These are phyloP conservation scores for Hemichromis elongatus DNA, from an alignment of 2,113 vertebrate species.

Conservation along the genomic window DNA sequence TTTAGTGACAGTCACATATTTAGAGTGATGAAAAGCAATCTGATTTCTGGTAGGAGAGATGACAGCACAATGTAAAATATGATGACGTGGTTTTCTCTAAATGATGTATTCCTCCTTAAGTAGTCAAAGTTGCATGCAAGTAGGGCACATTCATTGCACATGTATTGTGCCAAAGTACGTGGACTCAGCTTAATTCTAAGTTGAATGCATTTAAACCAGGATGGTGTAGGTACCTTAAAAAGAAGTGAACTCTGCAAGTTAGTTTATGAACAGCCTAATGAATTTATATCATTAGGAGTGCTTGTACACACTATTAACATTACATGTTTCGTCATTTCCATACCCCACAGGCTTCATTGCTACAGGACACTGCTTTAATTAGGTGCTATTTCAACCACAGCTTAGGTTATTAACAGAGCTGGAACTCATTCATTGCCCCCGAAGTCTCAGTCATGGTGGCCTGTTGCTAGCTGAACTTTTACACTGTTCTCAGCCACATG, in stretches of 20 bases:
- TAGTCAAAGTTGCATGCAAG: background rate
- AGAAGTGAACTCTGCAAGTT: background rate
- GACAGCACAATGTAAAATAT: background rate
- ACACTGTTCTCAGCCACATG: background rate
- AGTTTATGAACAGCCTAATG: background rate
- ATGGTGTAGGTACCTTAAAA: background rate
- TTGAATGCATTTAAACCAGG: background rate
- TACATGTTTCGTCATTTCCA: background rate
- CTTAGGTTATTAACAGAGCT: background rate
- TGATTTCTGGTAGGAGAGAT: background rate
- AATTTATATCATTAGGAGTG: background rate
- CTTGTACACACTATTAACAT: background rate
- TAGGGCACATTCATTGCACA: background rate
- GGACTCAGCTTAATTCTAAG: background rate
- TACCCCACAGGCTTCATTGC: background rate
- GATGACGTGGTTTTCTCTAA: background rate
- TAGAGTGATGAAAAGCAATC: background rate
- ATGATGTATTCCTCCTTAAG: background rate
- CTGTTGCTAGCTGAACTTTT: background rate
- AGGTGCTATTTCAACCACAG: background rate
- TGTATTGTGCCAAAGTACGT: background rate
- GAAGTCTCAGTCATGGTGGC: background rate
- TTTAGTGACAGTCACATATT: background rate
- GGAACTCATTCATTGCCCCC: background rate
- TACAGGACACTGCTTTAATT: background rate